Conservation (phyloP, 2,797 vertebrate genomes). For the Thamnophis elegans region DNA sequence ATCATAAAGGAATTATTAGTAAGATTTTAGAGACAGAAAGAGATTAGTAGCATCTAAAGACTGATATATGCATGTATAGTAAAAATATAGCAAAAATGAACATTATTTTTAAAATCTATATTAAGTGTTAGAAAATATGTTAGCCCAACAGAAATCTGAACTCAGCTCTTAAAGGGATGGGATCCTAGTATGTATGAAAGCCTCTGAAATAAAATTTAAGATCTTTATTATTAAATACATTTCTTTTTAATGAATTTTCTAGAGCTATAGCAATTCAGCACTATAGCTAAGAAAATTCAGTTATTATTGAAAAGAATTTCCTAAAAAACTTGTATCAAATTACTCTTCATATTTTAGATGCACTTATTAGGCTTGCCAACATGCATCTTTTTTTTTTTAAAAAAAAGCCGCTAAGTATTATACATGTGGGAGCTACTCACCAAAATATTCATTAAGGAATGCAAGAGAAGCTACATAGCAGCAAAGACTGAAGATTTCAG, state of each 20-base stretch:
- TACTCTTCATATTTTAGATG: background rate
- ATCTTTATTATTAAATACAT: background rate
- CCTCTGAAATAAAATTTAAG: background rate
- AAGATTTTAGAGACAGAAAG: slow-evolving; percentile 12
- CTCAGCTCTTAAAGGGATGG: background rate
- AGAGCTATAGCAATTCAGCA: background rate
- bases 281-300: background rate
- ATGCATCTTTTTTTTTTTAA: background rate
- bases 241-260: background rate
- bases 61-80: background rate
- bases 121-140: background rate
- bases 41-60: slow-evolving; percentile 13
- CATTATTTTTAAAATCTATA: background rate
- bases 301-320: background rate
- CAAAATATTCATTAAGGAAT: slow-evolving; percentile 96
- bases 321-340: background rate
- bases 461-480: slow-evolving; percentile 95
- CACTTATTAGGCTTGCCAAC: background rate
- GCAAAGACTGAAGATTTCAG: slow-evolving; percentile 92
- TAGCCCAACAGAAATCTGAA: background rate
- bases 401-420: background rate
- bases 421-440: slow-evolving; percentile 71
- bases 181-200: background rate
- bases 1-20: slow-evolving; percentile 37
- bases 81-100: background rate